Evolutionary conservation across 2,113 vertebrate species (phyloP).

Genomic region (Osmerus mordax): DNA sequence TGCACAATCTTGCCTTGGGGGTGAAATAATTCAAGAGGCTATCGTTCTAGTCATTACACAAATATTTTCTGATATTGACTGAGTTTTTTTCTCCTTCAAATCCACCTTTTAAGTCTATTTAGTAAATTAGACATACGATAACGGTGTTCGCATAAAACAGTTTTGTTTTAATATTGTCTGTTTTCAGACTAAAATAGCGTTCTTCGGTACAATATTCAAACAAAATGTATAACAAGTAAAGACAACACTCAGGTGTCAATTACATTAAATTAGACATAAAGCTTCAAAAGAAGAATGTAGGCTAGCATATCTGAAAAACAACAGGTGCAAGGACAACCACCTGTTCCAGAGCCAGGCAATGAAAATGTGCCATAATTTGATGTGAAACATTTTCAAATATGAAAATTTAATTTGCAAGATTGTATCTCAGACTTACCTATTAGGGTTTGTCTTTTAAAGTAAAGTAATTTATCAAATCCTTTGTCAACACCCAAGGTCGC

Average conservation of each 20-base stretch:
- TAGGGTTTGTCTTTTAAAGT: constrained; percentile 26
- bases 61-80: too few species aligned
- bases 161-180: too few species aligned
- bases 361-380: not conserved
- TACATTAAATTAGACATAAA: not conserved
- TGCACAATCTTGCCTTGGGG: not conserved
- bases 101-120: too few species aligned
- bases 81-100: too few species aligned
- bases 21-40: too few species aligned
- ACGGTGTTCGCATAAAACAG: too few species aligned
- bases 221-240: too few species aligned
- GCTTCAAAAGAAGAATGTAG: not conserved
- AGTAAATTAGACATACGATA: too few species aligned
- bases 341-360: not conserved
- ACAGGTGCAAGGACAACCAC: not conserved
- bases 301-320: not conserved
- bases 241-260: too few species aligned
- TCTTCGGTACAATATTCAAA: too few species aligned
- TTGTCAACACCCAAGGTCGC: constrained; percentile 32
- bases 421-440: constrained; percentile 46
- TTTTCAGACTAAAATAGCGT: too few species aligned
- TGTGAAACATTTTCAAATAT: not conserved
- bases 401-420: not conserved
- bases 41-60: too few species aligned
- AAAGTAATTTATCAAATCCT: constrained; percentile 45